Evolutionary conservation across 2,888 invertebrate genomes (phyloP).

Genomic region (Stegophylla sp.): DNA sequence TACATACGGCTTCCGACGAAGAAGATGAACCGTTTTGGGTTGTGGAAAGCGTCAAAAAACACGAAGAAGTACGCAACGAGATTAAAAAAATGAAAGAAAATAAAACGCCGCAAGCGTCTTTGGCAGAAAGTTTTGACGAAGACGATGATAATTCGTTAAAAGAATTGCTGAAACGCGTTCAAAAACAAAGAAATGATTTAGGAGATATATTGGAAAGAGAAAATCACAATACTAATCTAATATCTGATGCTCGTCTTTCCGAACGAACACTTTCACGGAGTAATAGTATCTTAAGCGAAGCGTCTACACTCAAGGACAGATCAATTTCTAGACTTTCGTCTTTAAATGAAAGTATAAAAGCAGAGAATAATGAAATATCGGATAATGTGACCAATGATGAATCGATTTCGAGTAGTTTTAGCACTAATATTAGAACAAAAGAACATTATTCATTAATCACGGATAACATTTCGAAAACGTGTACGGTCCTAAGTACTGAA

Average conservation of each 20-base stretch:
- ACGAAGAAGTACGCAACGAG: conserved; percentile 33
- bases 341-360: conserved; percentile 23
- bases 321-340: conserved; percentile 42
- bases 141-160: conserved; percentile 69
- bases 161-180: conserved; percentile 72
- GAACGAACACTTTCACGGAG: conserved; percentile 6
- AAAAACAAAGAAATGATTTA: conserved; percentile 75
- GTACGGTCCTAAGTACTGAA: background rate
- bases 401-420: background rate
- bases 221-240: conserved; percentile 63
- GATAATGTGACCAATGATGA: background rate
- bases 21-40: conserved; percentile 55
- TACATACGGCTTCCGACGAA: conserved; percentile 71
- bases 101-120: background rate
- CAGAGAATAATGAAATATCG: background rate
- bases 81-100: conserved; percentile 33
- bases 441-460: background rate
- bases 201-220: conserved; percentile 74
- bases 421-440: background rate
- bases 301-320: conserved; percentile 5
- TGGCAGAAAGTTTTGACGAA: background rate
- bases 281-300: conserved; percentile 28
- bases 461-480: conserved; percentile 11
- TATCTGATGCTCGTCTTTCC: background rate
- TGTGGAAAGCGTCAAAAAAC: conserved; percentile 43